These are phyloP conservation scores for Turdus rufiventris DNA, from an alignment of 2,113 vertebrate genomes.

Conservation along the genomic window DNA sequence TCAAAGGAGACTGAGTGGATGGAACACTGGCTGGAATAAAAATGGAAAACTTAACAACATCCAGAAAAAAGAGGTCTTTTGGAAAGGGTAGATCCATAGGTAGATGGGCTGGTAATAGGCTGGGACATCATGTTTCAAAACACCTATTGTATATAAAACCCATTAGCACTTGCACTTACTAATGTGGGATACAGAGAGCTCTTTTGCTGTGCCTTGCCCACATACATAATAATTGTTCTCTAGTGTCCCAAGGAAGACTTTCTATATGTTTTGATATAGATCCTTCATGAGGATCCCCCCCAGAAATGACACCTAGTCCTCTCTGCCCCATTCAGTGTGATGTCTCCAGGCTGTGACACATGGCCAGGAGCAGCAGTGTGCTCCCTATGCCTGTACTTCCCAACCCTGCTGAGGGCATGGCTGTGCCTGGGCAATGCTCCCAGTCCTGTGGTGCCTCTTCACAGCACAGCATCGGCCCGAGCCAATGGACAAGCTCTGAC, in stretches of 20 bases:
- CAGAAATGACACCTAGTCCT: neutral
- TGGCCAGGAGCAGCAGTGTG: accelerated
- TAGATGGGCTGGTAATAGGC: neutral
- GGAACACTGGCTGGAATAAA: neutral
- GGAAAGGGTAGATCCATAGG: neutral
- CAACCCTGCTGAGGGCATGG: neutral
- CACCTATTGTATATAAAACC: neutral
- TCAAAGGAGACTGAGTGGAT: neutral
- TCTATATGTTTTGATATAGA: neutral
- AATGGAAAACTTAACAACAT: neutral
- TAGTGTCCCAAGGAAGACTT: neutral
- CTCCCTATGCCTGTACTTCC: neutral
- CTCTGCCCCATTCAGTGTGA: neutral
- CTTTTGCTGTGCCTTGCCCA: neutral
- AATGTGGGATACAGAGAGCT: neutral
- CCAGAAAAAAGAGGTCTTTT: neutral
- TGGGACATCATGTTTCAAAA: neutral
- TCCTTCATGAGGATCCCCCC: neutral
- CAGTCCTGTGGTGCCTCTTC: neutral
- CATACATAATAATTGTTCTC: neutral
- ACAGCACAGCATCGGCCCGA: neutral
- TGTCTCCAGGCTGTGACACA: neutral
- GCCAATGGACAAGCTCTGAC: neutral
- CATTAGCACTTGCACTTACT: neutral
- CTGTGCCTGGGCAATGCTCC: neutral